Conservation (phyloP, 2,888 invertebrate species). For the Drosophila colorata region DNA sequence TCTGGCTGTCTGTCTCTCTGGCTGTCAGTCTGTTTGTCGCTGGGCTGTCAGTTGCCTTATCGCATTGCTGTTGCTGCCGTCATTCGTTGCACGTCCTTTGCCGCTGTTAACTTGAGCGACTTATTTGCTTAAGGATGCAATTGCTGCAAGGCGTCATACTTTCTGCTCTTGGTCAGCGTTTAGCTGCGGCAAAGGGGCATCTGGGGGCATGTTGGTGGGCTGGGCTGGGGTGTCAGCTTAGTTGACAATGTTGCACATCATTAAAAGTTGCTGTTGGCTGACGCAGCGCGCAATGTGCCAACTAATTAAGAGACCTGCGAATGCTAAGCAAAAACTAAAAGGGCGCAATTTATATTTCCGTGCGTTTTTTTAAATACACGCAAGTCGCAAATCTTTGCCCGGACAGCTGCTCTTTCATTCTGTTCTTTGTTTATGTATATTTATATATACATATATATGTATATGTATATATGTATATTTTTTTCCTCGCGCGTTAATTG, state of each 20-base stretch:
- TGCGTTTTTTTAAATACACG: conserved; percentile 1
- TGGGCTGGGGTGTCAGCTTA: conserved; percentile 6
- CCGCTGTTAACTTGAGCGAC: conserved; percentile 59
- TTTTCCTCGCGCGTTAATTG: conserved; percentile 53
- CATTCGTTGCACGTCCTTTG: conserved; percentile 23
- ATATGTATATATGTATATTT: too few relatives aligned
- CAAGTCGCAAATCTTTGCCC: conserved; percentile 6
- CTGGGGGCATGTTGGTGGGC: background rate
- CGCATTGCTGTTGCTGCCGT: conserved; percentile 20
- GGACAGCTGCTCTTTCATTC: background rate
- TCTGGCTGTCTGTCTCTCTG: conserved; percentile 8
- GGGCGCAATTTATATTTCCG: background rate
- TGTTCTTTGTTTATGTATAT: conserved; percentile 1
- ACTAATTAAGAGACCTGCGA: conserved; percentile 64
- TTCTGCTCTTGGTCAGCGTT: conserved; percentile 58
- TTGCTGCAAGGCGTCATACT: conserved; percentile 29
- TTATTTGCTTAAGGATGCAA: conserved; percentile 66
- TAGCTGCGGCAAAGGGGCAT: conserved; percentile 23
- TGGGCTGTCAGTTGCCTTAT: conserved; percentile 32
- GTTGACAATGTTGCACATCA: conserved; percentile 56
- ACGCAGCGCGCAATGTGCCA: conserved; percentile 27
- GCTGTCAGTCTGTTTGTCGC: conserved; percentile 14
- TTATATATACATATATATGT: background rate
- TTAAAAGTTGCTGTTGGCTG: conserved; percentile 48
- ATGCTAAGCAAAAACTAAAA: conserved; percentile 24